phyloP scores from a whole-genome alignment of 2,113 vertebrate species.

The Neofelis nebulosa region DNA sequence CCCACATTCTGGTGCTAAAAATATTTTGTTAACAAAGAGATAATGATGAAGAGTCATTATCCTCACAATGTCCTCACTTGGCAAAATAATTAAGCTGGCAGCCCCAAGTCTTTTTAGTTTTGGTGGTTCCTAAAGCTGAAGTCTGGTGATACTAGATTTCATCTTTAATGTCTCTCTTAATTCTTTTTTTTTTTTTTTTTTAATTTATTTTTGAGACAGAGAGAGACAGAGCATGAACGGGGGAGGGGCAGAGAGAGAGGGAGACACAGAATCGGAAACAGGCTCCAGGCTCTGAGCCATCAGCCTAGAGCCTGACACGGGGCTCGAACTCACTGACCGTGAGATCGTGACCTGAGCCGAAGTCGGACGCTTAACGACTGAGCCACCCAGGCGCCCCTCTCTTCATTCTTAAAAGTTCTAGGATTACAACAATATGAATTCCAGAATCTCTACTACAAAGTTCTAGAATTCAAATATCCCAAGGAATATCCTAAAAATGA shows the following conservation, averaged over 20 bases:
- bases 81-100: not conserved
- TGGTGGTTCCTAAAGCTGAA: not conserved
- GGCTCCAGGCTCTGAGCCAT: too few relatives aligned
- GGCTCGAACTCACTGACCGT: too few relatives aligned
- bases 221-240: too few relatives aligned
- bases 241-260: too few relatives aligned
- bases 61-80: not conserved
- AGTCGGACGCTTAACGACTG: too few relatives aligned
- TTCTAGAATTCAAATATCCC: constrained; percentile 27
- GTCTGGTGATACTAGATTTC: not conserved
- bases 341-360: too few relatives aligned
- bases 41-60: not conserved
- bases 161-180: not conserved
- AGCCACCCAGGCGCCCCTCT: not conserved
- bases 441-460: constrained; percentile 4
- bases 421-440: not conserved
- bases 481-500: not conserved
- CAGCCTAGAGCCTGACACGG: too few relatives aligned
- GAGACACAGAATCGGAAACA: too few relatives aligned
- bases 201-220: too few relatives aligned
- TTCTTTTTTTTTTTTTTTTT: not conserved
- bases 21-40: not conserved
- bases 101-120: not conserved
- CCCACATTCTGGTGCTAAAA: not conserved
- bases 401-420: constrained; percentile 17